These are phyloP conservation scores for Bubo blakistoni DNA, from an alignment of 2,113 vertebrate genomes.

Conservation along the genomic window DNA sequence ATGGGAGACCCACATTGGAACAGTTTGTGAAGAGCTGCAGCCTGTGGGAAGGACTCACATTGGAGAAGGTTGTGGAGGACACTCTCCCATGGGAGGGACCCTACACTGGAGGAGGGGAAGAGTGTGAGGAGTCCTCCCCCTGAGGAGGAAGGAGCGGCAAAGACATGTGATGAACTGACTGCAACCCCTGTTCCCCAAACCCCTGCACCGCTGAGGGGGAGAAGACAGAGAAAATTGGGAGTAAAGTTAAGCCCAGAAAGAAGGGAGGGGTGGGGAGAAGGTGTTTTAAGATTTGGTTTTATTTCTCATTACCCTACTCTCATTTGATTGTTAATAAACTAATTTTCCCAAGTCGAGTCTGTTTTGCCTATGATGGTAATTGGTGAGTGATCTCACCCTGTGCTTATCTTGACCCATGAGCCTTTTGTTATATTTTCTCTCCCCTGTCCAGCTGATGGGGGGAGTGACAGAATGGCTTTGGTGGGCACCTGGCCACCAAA, in stretches of 20 bases:
- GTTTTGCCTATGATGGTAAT: not conserved
- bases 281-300: not conserved
- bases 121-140: not conserved
- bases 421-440: not conserved
- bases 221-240: not conserved
- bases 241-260: not conserved
- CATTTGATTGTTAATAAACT: not conserved
- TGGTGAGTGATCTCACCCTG: not conserved
- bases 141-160: not conserved
- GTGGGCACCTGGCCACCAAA: not conserved
- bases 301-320: not conserved
- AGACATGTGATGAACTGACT: not conserved
- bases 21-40: not conserved
- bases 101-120: not conserved
- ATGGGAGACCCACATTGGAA: not conserved
- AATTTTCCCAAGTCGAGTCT: not conserved
- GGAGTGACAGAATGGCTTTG: not conserved
- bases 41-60: not conserved
- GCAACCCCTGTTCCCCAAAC: no score
- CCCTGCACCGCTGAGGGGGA: not conserved
- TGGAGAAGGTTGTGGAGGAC: not conserved
- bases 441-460: no score
- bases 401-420: no score
- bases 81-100: not conserved
- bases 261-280: not conserved